phyloP scores from a whole-genome alignment of 2,888 invertebrate genomes.

The Pristionchus maxplancki region DNA sequence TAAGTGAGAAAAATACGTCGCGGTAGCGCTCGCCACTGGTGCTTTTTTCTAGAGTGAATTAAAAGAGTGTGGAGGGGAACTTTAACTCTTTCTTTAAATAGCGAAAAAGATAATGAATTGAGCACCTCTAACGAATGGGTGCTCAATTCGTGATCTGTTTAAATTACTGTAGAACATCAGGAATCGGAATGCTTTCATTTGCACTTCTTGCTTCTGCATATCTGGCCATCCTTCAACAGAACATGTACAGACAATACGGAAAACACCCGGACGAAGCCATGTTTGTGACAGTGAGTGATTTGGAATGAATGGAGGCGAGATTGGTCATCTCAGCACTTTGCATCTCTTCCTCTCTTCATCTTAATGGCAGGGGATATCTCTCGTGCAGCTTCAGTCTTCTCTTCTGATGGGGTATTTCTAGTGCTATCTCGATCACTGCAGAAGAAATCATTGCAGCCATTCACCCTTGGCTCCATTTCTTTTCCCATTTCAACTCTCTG shows the following conservation, averaged over 20 bases:
- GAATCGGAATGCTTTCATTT: slow-evolving; percentile 84
- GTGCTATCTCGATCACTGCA: slow-evolving; percentile 85
- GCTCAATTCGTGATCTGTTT: not conserved
- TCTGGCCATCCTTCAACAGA: slow-evolving; percentile 81
- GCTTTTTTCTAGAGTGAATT: no score
- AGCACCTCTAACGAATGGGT: no score
- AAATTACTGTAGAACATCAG: slow-evolving; percentile 15
- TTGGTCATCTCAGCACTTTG: slow-evolving; percentile 83
- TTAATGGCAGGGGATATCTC: slow-evolving; percentile 87
- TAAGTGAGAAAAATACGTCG: no score
- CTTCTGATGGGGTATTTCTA: slow-evolving; percentile 80
- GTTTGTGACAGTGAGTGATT: slow-evolving; percentile 79
- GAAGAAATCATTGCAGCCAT: slow-evolving; percentile 78
- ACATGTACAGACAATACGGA: slow-evolving; percentile 83
- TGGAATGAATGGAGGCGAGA: not conserved
- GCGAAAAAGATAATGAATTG: no score
- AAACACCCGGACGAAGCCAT: slow-evolving; percentile 87
- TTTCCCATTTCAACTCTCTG: slow-evolving; percentile 69
- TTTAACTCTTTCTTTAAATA: no score
- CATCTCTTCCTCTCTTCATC: slow-evolving; percentile 92
- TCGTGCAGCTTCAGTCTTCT: slow-evolving; percentile 86
- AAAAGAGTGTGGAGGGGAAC: no score
- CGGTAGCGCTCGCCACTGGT: no score
- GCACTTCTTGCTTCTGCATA: slow-evolving; percentile 93
- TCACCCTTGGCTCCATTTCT: slow-evolving; percentile 52